Base-by-base conservation (phyloP, 2,113 vertebrate species). In the Ceratotherium simum region DNA sequence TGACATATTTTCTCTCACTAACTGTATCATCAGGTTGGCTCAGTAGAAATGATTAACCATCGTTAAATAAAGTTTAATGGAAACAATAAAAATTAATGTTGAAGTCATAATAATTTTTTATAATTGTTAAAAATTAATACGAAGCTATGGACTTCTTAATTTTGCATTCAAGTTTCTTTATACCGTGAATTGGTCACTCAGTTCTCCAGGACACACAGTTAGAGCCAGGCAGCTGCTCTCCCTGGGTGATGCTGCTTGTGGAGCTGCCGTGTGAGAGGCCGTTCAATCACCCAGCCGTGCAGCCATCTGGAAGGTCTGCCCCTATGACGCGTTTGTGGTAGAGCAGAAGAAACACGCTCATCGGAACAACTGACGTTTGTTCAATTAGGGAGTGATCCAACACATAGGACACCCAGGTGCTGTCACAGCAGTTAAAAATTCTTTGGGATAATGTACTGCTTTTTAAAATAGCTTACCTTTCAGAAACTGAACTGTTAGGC, bases 21-120 rank as follows among this genome's bases (percentile, higher is more conserved):
- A 48, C 39, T 85, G 17, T 48, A 48, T 18, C 70, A 36, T 51
- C 33, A 60, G 82, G 27, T 92, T 78, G 58, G 54, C 84, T 94
- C 58, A 84, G 46, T 33, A 84, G 48, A 94, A 92, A 90, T 33
- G 65, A 95, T 87, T 87, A 96, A 89, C 33, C 46, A 62, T 69
- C 31, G 1, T 95, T 90, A 84, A 96, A 89, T 86, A 93, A 96
- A 95, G 39, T 90, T 92, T 97, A 87, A 90, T 94, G 94, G 94
- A 90, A 94, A 92, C 75, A 79, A 95, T 96, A 96, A 96, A 96
- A 96, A 96, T 93, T 90, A 94, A 97, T 85, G 86, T 87, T 62
- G 17, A 72, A 73, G 69, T 91, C 29, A 48, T 87, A 91, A 95
- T 95, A 78, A 78, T 84, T 87, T 91, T 97, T 97, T 65, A 80